A percentile compares a stretch with the other conserved stretches of the same genome.
Evolutionary conservation across 2,797 vertebrate genomes (phyloP).

Genomic region (Buceros bicornis): DNA sequence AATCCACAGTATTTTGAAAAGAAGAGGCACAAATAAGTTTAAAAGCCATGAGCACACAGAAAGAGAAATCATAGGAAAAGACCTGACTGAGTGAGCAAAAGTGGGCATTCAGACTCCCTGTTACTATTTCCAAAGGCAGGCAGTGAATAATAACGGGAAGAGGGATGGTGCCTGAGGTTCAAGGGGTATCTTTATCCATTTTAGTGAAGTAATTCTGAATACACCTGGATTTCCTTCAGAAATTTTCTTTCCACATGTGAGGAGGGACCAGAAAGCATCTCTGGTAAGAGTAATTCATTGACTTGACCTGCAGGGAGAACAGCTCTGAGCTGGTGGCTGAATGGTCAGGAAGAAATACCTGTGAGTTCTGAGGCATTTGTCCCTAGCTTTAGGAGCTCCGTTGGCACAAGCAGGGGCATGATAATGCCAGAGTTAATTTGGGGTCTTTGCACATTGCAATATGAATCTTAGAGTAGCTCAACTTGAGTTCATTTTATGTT

Average conservation of each 20-base stretch:
- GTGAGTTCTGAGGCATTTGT: constrained; percentile 24
- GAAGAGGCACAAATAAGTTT: constrained; percentile 36
- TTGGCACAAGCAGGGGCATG: constrained; percentile 20
- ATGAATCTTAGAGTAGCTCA: constrained; percentile 31
- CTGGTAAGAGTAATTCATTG: not conserved
- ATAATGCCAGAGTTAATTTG: not conserved
- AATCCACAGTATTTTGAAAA: constrained; percentile 3
- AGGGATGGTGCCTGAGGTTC: not conserved
- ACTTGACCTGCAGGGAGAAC: not conserved
- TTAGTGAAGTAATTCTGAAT: not conserved
- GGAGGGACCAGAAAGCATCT: not conserved
- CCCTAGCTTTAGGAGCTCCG: not conserved
- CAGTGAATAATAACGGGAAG: not conserved
- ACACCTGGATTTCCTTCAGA: not conserved
- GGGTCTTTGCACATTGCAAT: not conserved
- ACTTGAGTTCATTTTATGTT: constrained; percentile 36
- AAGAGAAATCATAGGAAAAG: not conserved
- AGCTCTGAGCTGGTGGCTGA: not conserved
- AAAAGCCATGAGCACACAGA: not conserved
- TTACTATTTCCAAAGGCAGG: not conserved
- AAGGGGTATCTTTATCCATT: not conserved
- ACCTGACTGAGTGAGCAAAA: not conserved
- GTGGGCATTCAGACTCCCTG: not conserved
- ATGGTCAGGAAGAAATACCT: not conserved
- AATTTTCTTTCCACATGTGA: not conserved